phyloP scores from a whole-genome alignment of 2,113 vertebrate species.

The Polyodon spathula region DNA sequence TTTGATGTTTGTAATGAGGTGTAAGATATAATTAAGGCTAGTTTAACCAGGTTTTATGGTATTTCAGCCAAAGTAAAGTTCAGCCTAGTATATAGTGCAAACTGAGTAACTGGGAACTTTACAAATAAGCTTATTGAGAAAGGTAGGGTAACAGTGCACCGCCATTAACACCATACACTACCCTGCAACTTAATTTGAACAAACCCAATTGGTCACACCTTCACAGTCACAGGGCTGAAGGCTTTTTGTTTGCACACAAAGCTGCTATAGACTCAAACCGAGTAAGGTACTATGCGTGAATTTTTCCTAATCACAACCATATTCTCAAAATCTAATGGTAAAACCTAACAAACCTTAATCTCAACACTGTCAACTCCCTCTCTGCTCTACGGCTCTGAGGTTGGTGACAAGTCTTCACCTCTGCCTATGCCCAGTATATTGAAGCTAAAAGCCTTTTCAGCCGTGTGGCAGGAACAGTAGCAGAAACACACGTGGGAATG shows the following conservation, averaged over 20 bases:
- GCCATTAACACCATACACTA: background rate
- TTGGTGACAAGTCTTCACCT: too few relatives aligned
- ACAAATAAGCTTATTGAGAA: constrained; percentile 8
- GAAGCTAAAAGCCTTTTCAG: too few relatives aligned
- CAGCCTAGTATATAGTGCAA: background rate
- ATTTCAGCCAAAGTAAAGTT: background rate
- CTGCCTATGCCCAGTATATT: too few relatives aligned
- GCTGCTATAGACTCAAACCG: background rate
- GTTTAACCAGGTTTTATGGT: constrained; percentile 9
- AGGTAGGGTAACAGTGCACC: background rate
- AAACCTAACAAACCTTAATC: too few relatives aligned
- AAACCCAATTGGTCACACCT: background rate
- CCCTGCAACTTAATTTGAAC: background rate
- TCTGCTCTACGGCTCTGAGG: too few relatives aligned
- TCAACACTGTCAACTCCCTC: too few relatives aligned
- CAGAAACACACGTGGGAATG: too few relatives aligned
- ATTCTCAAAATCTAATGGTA: too few relatives aligned
- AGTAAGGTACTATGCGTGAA: too few relatives aligned
- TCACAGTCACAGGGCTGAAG: too few relatives aligned
- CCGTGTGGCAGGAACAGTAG: too few relatives aligned
- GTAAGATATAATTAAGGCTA: constrained; percentile 7
- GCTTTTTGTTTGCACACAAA: background rate
- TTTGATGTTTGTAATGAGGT: constrained; percentile 18
- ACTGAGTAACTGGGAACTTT: constrained; percentile 1
- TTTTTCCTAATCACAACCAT: too few relatives aligned